These are phyloP conservation scores for Caenorhabditis tropicalis DNA, from an alignment of 1,140 invertebrate genomes.

Conservation along the genomic window DNA sequence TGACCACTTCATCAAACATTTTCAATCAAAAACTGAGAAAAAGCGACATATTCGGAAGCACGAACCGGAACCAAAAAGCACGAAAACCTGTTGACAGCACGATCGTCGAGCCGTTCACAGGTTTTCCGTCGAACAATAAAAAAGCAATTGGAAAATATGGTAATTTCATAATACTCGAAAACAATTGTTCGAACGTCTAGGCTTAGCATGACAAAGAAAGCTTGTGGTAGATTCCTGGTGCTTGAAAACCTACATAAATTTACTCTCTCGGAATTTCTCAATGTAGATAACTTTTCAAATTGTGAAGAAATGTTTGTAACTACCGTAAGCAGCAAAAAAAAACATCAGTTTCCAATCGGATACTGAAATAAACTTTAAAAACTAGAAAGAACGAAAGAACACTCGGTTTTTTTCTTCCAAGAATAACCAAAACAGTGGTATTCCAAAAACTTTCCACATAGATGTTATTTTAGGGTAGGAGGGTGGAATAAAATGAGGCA, in stretches of 20 bases:
- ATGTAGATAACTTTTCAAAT: no score
- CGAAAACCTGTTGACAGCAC: not conserved
- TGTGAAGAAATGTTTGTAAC: no score
- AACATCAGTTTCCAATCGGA: not conserved
- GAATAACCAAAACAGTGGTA: not conserved
- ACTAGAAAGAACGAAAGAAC: no score
- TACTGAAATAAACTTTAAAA: no score
- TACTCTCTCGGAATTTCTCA: not conserved
- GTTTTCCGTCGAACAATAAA: not conserved
- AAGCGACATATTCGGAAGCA: not conserved
- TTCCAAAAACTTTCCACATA: not conserved
- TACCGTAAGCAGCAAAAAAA: no score
- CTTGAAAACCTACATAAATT: not conserved
- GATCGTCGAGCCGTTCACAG: not conserved
- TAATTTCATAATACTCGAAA: not conserved
- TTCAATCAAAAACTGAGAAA: conserved; percentile 37
- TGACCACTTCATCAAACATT: conserved; percentile 35
- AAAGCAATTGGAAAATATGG: conserved; percentile 15
- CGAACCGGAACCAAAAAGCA: not conserved
- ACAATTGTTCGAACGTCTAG: not conserved
- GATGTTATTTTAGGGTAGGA: conserved; percentile 41
- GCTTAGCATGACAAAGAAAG: not conserved
- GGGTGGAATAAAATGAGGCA: conserved; percentile 22
- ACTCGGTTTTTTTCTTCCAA: not conserved
- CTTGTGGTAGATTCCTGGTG: not conserved